These are phyloP conservation scores for Crocallis elinguaria DNA, from an alignment of 2,888 invertebrate species.

Conservation along the genomic window DNA sequence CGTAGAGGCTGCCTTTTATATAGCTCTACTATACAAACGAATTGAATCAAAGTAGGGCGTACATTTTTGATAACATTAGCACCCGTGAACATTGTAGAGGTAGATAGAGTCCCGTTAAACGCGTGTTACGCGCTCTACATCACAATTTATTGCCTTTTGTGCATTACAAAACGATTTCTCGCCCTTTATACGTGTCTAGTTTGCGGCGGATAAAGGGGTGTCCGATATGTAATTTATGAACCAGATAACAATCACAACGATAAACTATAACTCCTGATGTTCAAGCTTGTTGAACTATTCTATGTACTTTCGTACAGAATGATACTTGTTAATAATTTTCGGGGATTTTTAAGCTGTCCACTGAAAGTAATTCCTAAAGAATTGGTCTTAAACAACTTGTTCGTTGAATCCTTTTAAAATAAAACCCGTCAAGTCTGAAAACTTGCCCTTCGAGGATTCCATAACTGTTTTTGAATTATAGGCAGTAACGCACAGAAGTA, in stretches of 20 bases:
- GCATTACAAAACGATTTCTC: constrained; percentile 33
- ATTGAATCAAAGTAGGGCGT: constrained; percentile 10
- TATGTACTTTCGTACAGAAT: too few relatives aligned
- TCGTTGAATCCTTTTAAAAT: too few relatives aligned
- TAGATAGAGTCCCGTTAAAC: constrained; percentile 44
- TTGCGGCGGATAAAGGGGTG: constrained; percentile 5
- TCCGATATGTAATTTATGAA: background rate
- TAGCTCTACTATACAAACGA: background rate
- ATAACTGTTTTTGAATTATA: too few relatives aligned
- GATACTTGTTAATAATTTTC: too few relatives aligned
- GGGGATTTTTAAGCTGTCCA: too few relatives aligned
- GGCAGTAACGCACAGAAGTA: too few relatives aligned
- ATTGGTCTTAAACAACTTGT: too few relatives aligned
- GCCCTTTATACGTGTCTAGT: constrained; percentile 21
- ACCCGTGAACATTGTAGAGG: constrained; percentile 27
- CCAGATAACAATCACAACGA: background rate
- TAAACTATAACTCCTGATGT: background rate
- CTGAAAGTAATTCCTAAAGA: too few relatives aligned
- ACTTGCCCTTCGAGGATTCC: too few relatives aligned
- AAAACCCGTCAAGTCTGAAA: too few relatives aligned
- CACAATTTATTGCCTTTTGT: constrained; percentile 45
- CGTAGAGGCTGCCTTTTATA: background rate
- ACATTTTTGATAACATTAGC: constrained; percentile 18
- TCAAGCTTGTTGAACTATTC: too few relatives aligned
- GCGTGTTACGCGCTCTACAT: constrained; percentile 43